Evolutionary conservation across 2,797 vertebrate species (phyloP).

Genomic region (Enteromius mattozi): DNA sequence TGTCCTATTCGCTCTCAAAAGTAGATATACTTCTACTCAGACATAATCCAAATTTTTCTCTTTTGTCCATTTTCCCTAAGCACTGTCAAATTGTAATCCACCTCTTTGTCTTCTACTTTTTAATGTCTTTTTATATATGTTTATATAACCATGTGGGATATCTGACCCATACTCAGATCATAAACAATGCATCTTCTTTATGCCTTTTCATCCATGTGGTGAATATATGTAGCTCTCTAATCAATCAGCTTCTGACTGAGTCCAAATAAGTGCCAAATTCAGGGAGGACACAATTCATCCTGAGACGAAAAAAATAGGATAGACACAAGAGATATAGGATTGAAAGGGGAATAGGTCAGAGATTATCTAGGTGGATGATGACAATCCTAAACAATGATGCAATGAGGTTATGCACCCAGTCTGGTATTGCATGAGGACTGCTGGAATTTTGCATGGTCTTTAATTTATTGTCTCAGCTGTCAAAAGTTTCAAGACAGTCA

Average conservation of each 20-base stretch:
- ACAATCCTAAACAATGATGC: slow-evolving; percentile 46
- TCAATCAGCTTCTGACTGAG: slow-evolving; percentile 57
- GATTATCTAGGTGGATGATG: slow-evolving; percentile 44
- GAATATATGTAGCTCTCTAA: slow-evolving; percentile 41
- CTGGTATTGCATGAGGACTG: slow-evolving; percentile 13
- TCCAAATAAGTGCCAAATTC: slow-evolving; percentile 60
- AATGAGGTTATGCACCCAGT: slow-evolving; percentile 44
- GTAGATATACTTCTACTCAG: neutral
- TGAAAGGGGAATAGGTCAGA: slow-evolving; percentile 34
- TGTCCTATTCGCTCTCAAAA: neutral
- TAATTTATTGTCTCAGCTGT: slow-evolving; percentile 23
- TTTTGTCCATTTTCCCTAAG: neutral
- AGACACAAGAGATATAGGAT: slow-evolving; percentile 20
- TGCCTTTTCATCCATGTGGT: slow-evolving; percentile 59
- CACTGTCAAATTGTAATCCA: slow-evolving; percentile 24
- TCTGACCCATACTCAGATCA: neutral
- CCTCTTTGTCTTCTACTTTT: slow-evolving; percentile 24
- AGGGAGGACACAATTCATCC: slow-evolving; percentile 64
- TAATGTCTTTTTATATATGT: neutral
- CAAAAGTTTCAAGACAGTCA: slow-evolving; percentile 6
- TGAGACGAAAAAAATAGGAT: slow-evolving; percentile 16
- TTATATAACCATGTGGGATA: neutral
- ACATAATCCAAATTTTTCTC: neutral
- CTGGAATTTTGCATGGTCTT: slow-evolving; percentile 46
- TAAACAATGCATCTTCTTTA: slow-evolving; percentile 57